A percentile compares a stretch with the other conserved stretches of the same genome.
phyloP scores from a whole-genome alignment of 2,797 vertebrate species.

The Notamacropus eugenii region DNA sequence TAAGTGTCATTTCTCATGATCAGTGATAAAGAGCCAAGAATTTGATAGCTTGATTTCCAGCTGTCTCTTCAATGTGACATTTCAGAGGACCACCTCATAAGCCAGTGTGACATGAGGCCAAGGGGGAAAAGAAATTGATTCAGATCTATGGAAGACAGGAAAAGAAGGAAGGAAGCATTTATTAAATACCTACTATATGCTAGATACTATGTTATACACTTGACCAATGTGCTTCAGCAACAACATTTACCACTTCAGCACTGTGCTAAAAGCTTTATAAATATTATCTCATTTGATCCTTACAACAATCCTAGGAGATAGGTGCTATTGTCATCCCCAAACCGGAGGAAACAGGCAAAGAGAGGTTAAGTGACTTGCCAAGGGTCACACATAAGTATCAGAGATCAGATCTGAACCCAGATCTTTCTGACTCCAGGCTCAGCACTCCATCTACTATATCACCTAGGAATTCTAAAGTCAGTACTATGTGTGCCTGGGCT shows the following conservation, averaged over 20 bases:
- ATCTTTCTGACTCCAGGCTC: background rate
- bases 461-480: background rate
- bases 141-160: background rate
- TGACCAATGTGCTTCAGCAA: background rate
- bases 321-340: background rate
- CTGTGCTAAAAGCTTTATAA: background rate
- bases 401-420: background rate
- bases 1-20: slow-evolving; percentile 73
- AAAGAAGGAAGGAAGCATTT: background rate
- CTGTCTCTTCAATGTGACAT: slow-evolving; percentile 17
- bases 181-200: background rate
- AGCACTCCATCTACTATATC: background rate
- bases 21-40: slow-evolving; percentile 73
- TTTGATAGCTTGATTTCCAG: slow-evolving; percentile 63
- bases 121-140: background rate
- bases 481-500: background rate
- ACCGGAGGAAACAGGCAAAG: background rate
- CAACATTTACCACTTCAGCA: background rate
- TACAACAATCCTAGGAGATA: background rate
- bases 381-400: background rate
- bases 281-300: background rate
- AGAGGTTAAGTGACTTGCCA: background rate
- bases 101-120: slow-evolving; percentile 24
- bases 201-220: background rate
- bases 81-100: slow-evolving; percentile 20